phyloP scores from a whole-genome alignment of 2,888 invertebrate species.

The Aplocera efformata region DNA sequence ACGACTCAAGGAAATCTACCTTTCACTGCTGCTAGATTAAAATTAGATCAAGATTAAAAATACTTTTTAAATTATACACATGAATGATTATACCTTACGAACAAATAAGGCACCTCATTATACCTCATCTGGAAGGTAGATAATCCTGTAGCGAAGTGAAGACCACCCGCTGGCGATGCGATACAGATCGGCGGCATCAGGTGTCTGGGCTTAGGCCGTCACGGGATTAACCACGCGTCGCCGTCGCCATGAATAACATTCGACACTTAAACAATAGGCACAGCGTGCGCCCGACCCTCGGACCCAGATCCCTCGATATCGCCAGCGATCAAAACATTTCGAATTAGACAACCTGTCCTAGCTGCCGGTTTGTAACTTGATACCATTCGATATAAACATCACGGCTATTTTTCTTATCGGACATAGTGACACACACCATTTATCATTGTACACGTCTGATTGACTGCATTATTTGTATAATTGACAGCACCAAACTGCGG shows the following conservation, averaged over 20 bases:
- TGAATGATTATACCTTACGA: slow-evolving; percentile 12
- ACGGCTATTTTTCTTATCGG: slow-evolving; percentile 30
- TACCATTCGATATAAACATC: slow-evolving; percentile 35
- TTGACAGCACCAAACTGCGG: slow-evolving; percentile 24
- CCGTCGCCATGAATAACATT: slow-evolving; percentile 65
- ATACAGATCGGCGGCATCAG: slow-evolving; percentile 64
- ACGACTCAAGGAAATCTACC: too few species aligned
- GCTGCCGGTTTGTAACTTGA: slow-evolving; percentile 41
- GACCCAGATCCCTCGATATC: slow-evolving; percentile 52
- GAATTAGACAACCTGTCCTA: slow-evolving; percentile 42
- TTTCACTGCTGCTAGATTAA: too few species aligned
- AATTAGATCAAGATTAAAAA: slow-evolving; percentile 10
- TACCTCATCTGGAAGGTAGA: slow-evolving; percentile 20
- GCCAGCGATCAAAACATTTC: slow-evolving; percentile 48
- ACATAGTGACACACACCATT: slow-evolving; percentile 29
- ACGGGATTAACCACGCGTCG: slow-evolving; percentile 39
- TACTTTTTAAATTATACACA: slow-evolving; percentile 10
- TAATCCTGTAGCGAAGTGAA: slow-evolving; percentile 29
- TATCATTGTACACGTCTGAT: slow-evolving; percentile 28
- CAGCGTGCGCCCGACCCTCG: slow-evolving; percentile 42
- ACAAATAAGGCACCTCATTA: slow-evolving; percentile 22
- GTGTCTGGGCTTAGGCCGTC: slow-evolving; percentile 51
- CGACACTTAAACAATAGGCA: slow-evolving; percentile 67
- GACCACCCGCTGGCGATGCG: slow-evolving; percentile 60
- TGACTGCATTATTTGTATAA: slow-evolving; percentile 30